Evolutionary conservation across 1,140 invertebrate genomes (phyloP).

Genomic region (Coelopa frigida): DNA sequence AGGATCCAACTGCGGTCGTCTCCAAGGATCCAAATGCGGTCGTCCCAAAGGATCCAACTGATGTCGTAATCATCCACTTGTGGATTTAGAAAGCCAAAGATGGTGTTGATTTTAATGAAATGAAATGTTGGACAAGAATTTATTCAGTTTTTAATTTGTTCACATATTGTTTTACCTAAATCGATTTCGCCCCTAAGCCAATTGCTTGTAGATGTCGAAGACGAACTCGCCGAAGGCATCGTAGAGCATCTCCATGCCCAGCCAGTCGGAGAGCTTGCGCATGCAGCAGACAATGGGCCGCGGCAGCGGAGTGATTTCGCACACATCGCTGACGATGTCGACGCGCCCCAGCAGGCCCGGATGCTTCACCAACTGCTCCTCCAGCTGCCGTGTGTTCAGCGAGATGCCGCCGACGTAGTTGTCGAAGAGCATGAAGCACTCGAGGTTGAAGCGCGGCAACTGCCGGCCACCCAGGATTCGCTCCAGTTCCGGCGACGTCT

Average conservation of each 20-base stretch:
- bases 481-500: conserved; percentile 1
- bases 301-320: conserved; percentile 6
- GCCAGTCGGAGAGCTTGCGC: neutral
- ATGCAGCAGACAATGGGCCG: neutral
- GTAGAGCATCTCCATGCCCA: conserved; percentile 9
- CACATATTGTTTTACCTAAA: too few species aligned
- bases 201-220: conserved; percentile 8
- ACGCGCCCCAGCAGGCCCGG: neutral
- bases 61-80: too few species aligned
- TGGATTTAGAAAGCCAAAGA: too few species aligned
- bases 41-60: too few species aligned
- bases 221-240: conserved; percentile 11
- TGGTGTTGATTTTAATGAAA: too few species aligned
- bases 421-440: conserved; percentile 7
- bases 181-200: too few species aligned
- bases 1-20: too few species aligned
- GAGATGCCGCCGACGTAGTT: conserved; percentile 6
- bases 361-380: conserved; percentile 4
- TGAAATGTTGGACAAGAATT: too few species aligned
- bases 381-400: neutral
- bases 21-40: too few species aligned
- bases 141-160: too few species aligned
- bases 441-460: conserved; percentile 2
- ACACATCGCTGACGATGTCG: conserved; percentile 10
- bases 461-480: too few species aligned